Evolutionary conservation across 2,113 vertebrate species (phyloP).

Genomic region (Lophotis ruficrista): DNA sequence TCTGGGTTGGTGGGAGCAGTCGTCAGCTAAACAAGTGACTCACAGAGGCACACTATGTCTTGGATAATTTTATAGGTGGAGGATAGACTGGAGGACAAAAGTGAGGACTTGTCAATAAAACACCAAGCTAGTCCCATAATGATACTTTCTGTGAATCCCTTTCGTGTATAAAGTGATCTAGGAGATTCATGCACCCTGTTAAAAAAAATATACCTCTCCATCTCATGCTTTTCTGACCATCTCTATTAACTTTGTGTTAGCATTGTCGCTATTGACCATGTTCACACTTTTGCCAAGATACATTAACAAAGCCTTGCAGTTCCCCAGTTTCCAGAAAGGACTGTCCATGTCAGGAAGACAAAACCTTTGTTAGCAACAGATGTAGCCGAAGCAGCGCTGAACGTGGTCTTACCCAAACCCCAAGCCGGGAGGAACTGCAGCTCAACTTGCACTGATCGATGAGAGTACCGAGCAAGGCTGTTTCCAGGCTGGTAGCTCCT

Average conservation of each 20-base stretch:
- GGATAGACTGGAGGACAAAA: neutral
- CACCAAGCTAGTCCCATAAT: neutral
- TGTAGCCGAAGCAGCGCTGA: neutral
- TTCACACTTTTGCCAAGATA: neutral
- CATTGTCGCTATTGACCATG: neutral
- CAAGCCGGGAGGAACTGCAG: neutral
- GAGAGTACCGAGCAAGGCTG: neutral
- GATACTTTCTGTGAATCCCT: neutral
- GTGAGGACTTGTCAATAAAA: neutral
- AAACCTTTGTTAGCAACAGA: neutral
- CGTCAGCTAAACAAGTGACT: neutral
- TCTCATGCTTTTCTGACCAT: neutral
- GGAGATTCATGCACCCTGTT: neutral
- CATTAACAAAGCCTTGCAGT: neutral
- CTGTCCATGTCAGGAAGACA: neutral
- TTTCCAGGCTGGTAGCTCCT: neutral
- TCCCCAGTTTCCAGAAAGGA: neutral
- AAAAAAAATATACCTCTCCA: neutral
- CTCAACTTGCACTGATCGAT: neutral
- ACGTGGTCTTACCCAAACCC: fast-evolving
- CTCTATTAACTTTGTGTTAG: neutral
- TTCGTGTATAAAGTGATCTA: neutral
- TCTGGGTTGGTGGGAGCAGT: neutral
- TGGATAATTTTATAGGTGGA: neutral
- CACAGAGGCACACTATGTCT: neutral